Conservation (phyloP, 2,888 invertebrate species). For the Helicoverpa assulta region DNA sequence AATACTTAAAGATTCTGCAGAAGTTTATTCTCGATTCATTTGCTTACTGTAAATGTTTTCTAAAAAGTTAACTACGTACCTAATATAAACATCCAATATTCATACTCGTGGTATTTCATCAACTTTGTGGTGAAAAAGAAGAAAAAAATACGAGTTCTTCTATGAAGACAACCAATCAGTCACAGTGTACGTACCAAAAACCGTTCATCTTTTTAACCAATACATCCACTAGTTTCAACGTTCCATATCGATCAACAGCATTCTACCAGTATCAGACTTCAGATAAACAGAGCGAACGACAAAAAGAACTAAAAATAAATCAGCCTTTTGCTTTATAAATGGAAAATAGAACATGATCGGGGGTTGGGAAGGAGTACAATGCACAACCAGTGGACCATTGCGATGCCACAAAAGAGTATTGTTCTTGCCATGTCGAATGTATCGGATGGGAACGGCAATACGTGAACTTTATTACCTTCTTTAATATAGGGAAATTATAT, state of each 20-base stretch:
- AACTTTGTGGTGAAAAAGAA: neutral
- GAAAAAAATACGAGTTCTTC: slow-evolving; percentile 1
- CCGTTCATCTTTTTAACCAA: slow-evolving; percentile 4
- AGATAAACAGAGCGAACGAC: slow-evolving; percentile 61
- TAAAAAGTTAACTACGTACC: too few relatives aligned
- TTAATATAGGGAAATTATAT: slow-evolving; percentile 66
- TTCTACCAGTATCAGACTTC: slow-evolving; percentile 47
- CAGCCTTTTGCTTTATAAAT: slow-evolving; percentile 77
- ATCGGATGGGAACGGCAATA: slow-evolving; percentile 80
- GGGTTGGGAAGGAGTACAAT: slow-evolving; percentile 78
- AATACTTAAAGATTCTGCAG: too few relatives aligned
- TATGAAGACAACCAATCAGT: slow-evolving; percentile 5
- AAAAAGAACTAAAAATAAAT: slow-evolving; percentile 73
- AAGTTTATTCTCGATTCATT: too few relatives aligned
- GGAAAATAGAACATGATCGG: slow-evolving; percentile 82
- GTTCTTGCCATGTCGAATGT: slow-evolving; percentile 87
- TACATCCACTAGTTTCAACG: slow-evolving; percentile 7
- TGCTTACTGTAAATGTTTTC: too few relatives aligned
- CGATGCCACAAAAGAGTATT: slow-evolving; percentile 84
- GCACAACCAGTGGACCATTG: slow-evolving; percentile 82
- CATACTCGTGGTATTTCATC: neutral
- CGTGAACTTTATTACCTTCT: slow-evolving; percentile 79
- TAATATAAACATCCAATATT: too few relatives aligned
- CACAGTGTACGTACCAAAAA: slow-evolving; percentile 6
- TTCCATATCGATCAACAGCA: slow-evolving; percentile 42